These are phyloP conservation scores for Cranoglanis bouderius DNA, from an alignment of 2,113 vertebrate genomes.

Conservation along the genomic window DNA sequence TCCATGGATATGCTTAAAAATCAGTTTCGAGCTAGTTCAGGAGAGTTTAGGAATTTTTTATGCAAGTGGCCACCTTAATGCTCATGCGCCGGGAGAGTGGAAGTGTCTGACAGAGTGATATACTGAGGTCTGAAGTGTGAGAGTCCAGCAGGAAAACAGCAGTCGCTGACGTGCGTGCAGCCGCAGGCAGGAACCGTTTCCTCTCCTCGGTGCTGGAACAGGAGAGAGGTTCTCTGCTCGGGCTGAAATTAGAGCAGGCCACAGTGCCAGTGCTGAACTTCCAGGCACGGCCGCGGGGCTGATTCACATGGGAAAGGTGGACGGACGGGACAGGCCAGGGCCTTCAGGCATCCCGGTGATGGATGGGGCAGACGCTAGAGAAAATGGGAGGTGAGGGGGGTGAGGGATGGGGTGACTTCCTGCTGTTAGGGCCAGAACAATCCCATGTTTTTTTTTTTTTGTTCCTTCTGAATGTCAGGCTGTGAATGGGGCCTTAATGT, in stretches of 20 bases:
- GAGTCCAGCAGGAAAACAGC: slow-evolving; percentile 69
- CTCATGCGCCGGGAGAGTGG: slow-evolving; percentile 31
- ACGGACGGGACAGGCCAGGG: slow-evolving; percentile 64
- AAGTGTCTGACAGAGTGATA: slow-evolving; percentile 60
- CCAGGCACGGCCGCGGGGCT: slow-evolving; percentile 53
- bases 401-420: slow-evolving; percentile 61
- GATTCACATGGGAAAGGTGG: slow-evolving; percentile 73
- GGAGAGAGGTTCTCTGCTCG: slow-evolving; percentile 46
- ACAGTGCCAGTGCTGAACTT: slow-evolving; percentile 46
- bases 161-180: slow-evolving; percentile 65
- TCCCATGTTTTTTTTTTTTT: slow-evolving; percentile 36
- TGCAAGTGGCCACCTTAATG: background rate
- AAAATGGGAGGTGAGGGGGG: slow-evolving; percentile 59
- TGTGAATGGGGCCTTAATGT: background rate
- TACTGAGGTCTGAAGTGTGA: slow-evolving; percentile 50
- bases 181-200: slow-evolving; percentile 71
- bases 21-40: background rate
- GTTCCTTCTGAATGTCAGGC: background rate
- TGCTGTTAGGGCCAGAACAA: slow-evolving; percentile 54
- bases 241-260: slow-evolving; percentile 69
- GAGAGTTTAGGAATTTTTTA: slow-evolving; percentile 6
- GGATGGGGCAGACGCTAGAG: slow-evolving; percentile 65
- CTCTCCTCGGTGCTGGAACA: slow-evolving; percentile 61
- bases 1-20: background rate
- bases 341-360: slow-evolving; percentile 66